Evolutionary conservation across 1,140 invertebrate species (phyloP).

Genomic region (Lineus longissimus): DNA sequence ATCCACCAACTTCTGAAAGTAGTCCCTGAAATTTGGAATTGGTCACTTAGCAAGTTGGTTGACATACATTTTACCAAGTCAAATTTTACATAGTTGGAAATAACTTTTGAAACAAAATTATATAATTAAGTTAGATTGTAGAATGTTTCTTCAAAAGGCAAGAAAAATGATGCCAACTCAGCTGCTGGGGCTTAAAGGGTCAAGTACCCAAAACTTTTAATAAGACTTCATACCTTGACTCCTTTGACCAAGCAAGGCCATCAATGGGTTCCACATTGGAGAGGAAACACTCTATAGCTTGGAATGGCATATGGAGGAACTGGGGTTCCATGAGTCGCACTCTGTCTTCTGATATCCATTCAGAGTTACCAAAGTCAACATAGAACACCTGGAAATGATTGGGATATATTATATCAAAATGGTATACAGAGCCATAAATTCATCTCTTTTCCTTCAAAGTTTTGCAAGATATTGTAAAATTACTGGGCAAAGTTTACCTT

Average conservation of each 20-base stretch:
- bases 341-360: conserved; percentile 29
- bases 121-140: not conserved
- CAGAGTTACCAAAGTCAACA: conserved; percentile 42
- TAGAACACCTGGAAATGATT: conserved; percentile 37
- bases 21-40: conserved; percentile 23
- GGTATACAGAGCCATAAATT: not conserved
- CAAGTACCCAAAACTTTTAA: not conserved
- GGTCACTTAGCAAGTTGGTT: not conserved
- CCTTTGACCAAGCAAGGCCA: conserved; percentile 20
- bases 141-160: no score
- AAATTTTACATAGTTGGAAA: not conserved
- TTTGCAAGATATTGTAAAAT: not conserved
- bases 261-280: conserved; percentile 23
- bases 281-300: conserved; percentile 44
- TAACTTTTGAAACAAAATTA: not conserved
- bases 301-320: conserved; percentile 42
- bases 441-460: conserved; percentile 1
- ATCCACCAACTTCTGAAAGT: conserved; percentile 25
- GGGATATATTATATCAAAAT: no score
- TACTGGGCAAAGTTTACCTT: not conserved
- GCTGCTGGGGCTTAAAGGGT: not conserved
- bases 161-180: not conserved
- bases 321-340: conserved; percentile 28
- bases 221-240: conserved; percentile 26
- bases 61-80: not conserved